phyloP scores from a whole-genome alignment of 2,113 vertebrate genomes.

The Petaurus breviceps region DNA sequence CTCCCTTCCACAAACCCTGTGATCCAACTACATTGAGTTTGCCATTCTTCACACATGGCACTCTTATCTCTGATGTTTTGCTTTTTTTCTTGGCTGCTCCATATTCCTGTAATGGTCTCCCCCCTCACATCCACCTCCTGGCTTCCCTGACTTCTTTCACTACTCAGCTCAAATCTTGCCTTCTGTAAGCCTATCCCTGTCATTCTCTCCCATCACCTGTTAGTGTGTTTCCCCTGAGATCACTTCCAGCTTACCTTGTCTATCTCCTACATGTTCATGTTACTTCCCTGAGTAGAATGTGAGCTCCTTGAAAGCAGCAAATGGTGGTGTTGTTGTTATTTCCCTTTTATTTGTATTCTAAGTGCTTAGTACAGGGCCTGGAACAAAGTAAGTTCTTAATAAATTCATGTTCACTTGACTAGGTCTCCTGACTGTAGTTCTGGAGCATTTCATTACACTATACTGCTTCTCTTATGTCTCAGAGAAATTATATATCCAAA shows the following conservation, averaged over 20 bases:
- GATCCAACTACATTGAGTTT: background rate
- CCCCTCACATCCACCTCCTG: background rate
- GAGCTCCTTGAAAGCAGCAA: background rate
- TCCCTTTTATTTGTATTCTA: background rate
- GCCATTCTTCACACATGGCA: background rate
- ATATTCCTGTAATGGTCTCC: background rate
- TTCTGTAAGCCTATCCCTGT: background rate
- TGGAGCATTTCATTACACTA: no score
- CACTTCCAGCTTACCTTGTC: background rate
- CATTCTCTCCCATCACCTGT: background rate
- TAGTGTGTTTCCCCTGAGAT: background rate
- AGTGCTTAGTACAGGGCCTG: background rate
- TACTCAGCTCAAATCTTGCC: background rate
- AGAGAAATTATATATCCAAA: no score
- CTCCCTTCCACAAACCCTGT: background rate
- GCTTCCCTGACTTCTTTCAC: background rate
- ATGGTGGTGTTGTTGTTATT: no score
- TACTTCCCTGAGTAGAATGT: background rate
- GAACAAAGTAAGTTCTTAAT: no score
- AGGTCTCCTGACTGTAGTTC: no score
- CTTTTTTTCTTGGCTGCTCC: background rate
- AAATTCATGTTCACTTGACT: no score
- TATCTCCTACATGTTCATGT: background rate
- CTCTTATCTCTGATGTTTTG: background rate
- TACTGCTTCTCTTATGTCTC: no score